These are phyloP conservation scores for Lycodopsis pacificus DNA, from an alignment of 2,797 vertebrate genomes.

Conservation along the genomic window DNA sequence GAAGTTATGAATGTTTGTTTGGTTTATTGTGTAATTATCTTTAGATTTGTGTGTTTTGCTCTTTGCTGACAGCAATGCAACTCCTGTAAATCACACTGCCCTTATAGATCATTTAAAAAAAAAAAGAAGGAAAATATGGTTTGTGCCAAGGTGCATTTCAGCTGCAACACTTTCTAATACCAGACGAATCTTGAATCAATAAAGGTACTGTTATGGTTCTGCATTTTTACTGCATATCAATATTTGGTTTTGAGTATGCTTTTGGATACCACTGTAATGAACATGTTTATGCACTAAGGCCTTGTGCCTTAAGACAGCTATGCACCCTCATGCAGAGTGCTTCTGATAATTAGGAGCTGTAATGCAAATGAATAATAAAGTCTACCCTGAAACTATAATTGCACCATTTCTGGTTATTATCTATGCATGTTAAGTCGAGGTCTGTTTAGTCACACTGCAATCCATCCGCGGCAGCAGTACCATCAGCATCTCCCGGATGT, in stretches of 20 bases:
- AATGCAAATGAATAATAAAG: constrained; percentile 73
- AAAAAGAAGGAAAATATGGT: constrained; percentile 44
- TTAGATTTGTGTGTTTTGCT: constrained; percentile 68
- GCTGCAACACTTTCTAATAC: constrained; percentile 72
- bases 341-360: constrained; percentile 77
- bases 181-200: constrained; percentile 51
- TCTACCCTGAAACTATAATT: constrained; percentile 54
- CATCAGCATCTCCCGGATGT: constrained; percentile 37
- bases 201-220: constrained; percentile 58
- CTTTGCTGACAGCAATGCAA: constrained; percentile 69
- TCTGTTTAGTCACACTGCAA: constrained; percentile 2
- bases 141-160: constrained; percentile 81
- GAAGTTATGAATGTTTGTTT: constrained; percentile 60
- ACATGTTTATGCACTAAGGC: constrained; percentile 78
- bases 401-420: background rate
- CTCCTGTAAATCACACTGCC: constrained; percentile 77
- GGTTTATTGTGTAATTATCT: constrained; percentile 61
- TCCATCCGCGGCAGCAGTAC: background rate
- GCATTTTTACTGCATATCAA: constrained; percentile 75
- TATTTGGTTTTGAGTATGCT: constrained; percentile 52
- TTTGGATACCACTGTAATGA: constrained; percentile 75
- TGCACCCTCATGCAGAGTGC: constrained; percentile 79
- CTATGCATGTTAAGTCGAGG: background rate
- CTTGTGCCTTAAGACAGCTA: constrained; percentile 77
- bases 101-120: constrained; percentile 50